Conservation (phyloP, 2,113 vertebrate genomes). For the Marmota monax region DNA sequence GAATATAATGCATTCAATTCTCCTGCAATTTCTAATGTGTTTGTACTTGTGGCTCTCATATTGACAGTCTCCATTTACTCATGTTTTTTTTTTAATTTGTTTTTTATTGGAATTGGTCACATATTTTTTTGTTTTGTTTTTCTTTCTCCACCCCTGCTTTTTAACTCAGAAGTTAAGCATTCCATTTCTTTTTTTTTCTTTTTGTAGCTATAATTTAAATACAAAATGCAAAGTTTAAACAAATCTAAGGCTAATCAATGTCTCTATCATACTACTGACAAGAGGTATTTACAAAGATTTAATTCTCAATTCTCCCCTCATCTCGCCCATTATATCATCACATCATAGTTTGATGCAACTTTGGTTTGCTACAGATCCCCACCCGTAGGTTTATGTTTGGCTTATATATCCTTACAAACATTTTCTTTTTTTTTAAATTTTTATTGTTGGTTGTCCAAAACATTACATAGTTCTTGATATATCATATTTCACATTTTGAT, state of each 20-base stretch:
- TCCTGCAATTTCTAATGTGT: background rate
- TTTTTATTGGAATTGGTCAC: background rate
- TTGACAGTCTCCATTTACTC: background rate
- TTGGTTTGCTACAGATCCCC: too few relatives aligned
- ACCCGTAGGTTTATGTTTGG: background rate
- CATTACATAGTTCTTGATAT: too few relatives aligned
- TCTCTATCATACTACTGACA: background rate
- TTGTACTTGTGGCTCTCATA: background rate
- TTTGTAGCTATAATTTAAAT: constrained; percentile 6
- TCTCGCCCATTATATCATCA: background rate
- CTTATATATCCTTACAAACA: background rate
- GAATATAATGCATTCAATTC: background rate
- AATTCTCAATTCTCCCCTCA: background rate
- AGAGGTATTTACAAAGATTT: background rate
- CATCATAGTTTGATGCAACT: background rate
- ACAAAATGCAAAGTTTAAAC: background rate
- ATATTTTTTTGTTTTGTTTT: background rate
- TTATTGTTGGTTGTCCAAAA: too few relatives aligned
- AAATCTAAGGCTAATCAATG: background rate
- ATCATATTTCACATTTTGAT: too few relatives aligned
- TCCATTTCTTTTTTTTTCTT: background rate
- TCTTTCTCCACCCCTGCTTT: background rate
- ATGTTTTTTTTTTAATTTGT: background rate
- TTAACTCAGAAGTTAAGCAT: background rate
- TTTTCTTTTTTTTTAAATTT: background rate